Base-by-base conservation (phyloP, 2,113 vertebrate species). In the Atractosteus spatula region DNA sequence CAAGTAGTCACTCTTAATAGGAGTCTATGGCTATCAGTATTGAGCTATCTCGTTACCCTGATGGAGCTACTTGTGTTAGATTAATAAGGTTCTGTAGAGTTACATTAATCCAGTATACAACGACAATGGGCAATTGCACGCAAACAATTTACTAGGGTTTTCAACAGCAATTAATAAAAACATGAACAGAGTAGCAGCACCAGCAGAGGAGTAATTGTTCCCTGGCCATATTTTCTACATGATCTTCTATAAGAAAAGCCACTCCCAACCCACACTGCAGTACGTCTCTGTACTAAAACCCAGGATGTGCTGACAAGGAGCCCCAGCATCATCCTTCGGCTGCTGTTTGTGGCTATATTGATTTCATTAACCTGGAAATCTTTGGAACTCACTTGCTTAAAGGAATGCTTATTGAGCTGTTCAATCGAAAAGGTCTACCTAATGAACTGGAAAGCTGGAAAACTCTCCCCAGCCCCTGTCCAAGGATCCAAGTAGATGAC, bases 381-480 rank as follows among this genome's bases (percentile, higher is more conserved):
- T n/a, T 13, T 59, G 11, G 56, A 12, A 59, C 3, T n/a, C 56
- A 8, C 56, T 59, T 59, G 56, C n/a, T 59, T 59, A 59, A 59
- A 59, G 56, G 0, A 59, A 59, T 59, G 56, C 56, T 59, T 59
- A 59, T 59, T 59, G 56, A 59, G 56, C 56, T 59, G 56, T 59
- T 51, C 47, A 51, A 51, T 51, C 47, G 47, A 51, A 51, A 5
- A 51, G 10, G 47, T 59, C 56, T 59, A 59, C 11, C 56, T 59
- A 59, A 59, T 59, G 56, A 59, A 59, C 56, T 59, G 7, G 56
- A 11, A 7, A 13, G 12, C 56, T 59, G 13, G 56, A 59, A 59
- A 59, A 59, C 13, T n/a, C n/a, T 59, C 56, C 7, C 54, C 13
- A n/a, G 56, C 56, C n/a, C 7, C 12, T 10, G 10, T 10, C 47